Conservation (phyloP, 2,113 vertebrate species). For the Acanthisitta chloris region DNA sequence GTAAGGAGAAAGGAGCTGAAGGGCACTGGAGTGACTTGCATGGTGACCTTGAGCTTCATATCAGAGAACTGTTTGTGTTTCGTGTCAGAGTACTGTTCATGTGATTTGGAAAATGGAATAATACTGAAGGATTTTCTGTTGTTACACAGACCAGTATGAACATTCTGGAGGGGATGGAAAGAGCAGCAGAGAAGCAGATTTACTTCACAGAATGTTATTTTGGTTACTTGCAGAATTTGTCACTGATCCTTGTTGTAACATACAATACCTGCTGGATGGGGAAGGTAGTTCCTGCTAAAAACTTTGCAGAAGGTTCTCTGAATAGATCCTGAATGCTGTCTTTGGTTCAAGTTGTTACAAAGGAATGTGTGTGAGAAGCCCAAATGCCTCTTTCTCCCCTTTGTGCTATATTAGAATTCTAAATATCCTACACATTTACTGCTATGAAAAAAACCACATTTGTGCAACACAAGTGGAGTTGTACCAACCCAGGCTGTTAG, state of each 20-base stretch:
- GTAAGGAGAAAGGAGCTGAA: not conserved
- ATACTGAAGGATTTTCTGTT: not conserved
- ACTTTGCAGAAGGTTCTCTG: not conserved
- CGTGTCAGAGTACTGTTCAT: not conserved
- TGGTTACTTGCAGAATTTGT: not conserved
- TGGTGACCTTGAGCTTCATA: not conserved
- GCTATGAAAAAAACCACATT: not conserved
- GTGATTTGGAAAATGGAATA: not conserved
- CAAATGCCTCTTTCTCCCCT: not conserved
- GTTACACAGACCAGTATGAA: not conserved
- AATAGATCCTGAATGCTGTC: not conserved
- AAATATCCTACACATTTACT: not conserved
- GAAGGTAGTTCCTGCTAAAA: not conserved
- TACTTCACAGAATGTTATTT: not conserved
- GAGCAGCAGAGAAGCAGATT: not conserved
- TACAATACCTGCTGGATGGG: not conserved
- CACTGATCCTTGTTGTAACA: not conserved
- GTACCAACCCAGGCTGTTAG: not conserved
- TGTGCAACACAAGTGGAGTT: not conserved
- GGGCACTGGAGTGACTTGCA: not conserved
- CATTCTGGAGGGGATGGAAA: not conserved
- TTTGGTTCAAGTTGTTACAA: not conserved
- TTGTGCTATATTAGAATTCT: not conserved
- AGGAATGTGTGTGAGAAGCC: not conserved
- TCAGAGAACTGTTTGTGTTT: not conserved